Percentiles rank a stretch among this genome's conserved stretches.
Conservation (phyloP, 2,888 invertebrate genomes). For the Eucera pruinosa region DNA sequence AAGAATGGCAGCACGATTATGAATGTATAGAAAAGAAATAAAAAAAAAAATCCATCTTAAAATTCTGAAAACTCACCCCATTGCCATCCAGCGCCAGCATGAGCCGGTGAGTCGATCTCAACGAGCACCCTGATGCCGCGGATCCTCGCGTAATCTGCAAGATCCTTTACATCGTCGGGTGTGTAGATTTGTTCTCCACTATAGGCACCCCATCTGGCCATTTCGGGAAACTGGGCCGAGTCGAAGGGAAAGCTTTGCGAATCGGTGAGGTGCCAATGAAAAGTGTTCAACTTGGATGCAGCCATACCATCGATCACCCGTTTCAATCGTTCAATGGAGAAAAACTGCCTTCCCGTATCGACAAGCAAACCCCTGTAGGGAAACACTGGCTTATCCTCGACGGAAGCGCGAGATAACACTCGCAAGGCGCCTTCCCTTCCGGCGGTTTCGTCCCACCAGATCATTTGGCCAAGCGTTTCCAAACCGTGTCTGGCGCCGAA, state of each 20-base stretch:
- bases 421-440: constrained; percentile 87
- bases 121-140: constrained; percentile 94
- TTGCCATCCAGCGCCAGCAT: constrained; percentile 94
- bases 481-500: constrained; percentile 92
- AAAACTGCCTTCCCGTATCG: constrained; percentile 96
- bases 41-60: too few relatives aligned
- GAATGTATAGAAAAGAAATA: too few relatives aligned
- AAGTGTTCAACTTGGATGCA: constrained; percentile 94
- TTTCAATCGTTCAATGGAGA: constrained; percentile 90
- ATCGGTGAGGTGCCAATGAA: constrained; percentile 97
- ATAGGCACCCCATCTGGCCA: constrained; percentile 94
- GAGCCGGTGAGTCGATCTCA: constrained; percentile 96
- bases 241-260: constrained; percentile 96
- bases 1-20: too few relatives aligned
- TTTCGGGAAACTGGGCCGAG: constrained; percentile 90
- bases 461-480: constrained; percentile 91
- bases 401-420: constrained; percentile 88
- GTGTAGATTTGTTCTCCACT: constrained; percentile 91
- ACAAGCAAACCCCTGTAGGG: constrained; percentile 94
- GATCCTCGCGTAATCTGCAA: constrained; percentile 91
- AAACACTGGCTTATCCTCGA: constrained; percentile 92
- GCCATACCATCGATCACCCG: constrained; percentile 95
- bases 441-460: constrained; percentile 90
- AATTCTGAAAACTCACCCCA: constrained; percentile 87
- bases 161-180: constrained; percentile 88